Evolutionary conservation across 2,888 invertebrate genomes (phyloP).

Genomic region (Pilophorus perplexus): DNA sequence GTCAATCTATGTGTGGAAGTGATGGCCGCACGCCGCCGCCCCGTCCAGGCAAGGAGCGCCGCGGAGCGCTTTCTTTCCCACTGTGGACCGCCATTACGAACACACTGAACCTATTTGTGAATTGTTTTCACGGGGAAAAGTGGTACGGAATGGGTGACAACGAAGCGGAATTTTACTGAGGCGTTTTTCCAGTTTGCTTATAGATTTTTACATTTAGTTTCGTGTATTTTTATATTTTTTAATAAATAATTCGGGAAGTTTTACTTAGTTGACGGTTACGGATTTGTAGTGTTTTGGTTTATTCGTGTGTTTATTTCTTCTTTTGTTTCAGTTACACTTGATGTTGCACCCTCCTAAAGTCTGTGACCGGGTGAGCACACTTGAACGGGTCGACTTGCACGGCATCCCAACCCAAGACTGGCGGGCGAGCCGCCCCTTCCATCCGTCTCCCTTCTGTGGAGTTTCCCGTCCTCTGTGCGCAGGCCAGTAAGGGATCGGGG

Average conservation of each 20-base stretch:
- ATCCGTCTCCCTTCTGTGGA: background rate
- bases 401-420: slow-evolving; percentile 50
- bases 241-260: background rate
- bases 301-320: background rate
- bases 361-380: slow-evolving; percentile 32
- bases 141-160: slow-evolving; percentile 1
- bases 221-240: too few species aligned
- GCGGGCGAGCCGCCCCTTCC: slow-evolving; percentile 54
- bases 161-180: background rate
- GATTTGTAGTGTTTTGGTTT: background rate
- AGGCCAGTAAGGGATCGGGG: slow-evolving; percentile 4
- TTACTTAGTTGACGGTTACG: background rate
- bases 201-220: too few species aligned
- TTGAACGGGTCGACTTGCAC: slow-evolving; percentile 28
- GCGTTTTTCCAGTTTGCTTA: too few species aligned
- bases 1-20: slow-evolving; percentile 25
- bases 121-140: background rate
- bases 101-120: background rate
- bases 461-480: slow-evolving; percentile 46
- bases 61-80: slow-evolving; percentile 27
- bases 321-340: slow-evolving; percentile 13
- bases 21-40: slow-evolving; percentile 23
- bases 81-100: slow-evolving; percentile 24
- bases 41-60: background rate
- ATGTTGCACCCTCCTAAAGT: slow-evolving; percentile 30